phyloP scores from a whole-genome alignment of 2,888 invertebrate species.

The Protula sp. region DNA sequence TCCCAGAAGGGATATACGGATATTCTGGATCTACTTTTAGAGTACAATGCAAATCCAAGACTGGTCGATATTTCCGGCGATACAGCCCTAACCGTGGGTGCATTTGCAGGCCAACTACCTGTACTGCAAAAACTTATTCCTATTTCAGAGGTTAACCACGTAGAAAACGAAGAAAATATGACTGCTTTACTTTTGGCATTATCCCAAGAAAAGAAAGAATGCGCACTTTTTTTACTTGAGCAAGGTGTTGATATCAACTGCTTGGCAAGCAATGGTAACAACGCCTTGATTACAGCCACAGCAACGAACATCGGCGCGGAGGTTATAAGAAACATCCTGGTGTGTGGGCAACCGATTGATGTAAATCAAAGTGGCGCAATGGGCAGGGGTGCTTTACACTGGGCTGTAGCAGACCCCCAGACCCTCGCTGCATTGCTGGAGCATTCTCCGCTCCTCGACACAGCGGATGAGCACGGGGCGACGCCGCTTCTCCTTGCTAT shows the following conservation, averaged over 20 bases:
- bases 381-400: slow-evolving; percentile 15
- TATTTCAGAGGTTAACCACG: neutral
- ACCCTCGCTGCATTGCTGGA: slow-evolving; percentile 9
- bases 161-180: neutral
- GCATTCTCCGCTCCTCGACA: neutral
- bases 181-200: neutral
- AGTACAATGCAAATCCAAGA: neutral
- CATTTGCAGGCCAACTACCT: neutral
- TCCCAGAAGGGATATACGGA: neutral
- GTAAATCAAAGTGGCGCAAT: neutral
- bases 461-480: slow-evolving; percentile 16
- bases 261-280: neutral
- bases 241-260: neutral
- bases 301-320: neutral
- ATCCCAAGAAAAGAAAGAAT: neutral
- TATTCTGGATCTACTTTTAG: neutral
- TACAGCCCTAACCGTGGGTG: neutral
- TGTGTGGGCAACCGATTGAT: neutral
- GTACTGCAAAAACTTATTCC: neutral
- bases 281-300: neutral
- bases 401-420: slow-evolving; percentile 19
- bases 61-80: neutral
- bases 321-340: neutral
- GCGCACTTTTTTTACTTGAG: neutral
- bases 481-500: slow-evolving; percentile 19